A percentile compares a stretch with the other conserved stretches of the same genome.
Conservation (phyloP, 1,140 invertebrate species). For the Eueides isabella region DNA sequence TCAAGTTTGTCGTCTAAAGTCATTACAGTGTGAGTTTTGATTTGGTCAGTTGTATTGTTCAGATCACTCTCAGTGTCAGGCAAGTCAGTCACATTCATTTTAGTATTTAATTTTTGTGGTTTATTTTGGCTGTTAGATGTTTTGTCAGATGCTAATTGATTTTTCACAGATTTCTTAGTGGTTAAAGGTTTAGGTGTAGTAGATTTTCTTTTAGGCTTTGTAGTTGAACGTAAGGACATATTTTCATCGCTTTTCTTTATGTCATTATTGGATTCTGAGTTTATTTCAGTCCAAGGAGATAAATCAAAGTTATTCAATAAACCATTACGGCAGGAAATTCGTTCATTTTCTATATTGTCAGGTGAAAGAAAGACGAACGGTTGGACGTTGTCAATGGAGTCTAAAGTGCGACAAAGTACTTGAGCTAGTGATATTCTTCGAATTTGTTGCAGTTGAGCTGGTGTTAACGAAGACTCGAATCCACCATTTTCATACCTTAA, state of each 20-base stretch:
- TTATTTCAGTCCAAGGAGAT: conserved; percentile 83
- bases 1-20: conserved; percentile 81
- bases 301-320: conserved; percentile 88
- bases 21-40: conserved; percentile 31
- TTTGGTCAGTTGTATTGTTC: conserved; percentile 24
- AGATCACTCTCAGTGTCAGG: conserved; percentile 29
- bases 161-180: conserved; percentile 49
- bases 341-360: conserved; percentile 84
- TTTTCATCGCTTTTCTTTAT: conserved; percentile 64
- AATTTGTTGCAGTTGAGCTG: conserved; percentile 93
- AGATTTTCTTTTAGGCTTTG: conserved; percentile 54
- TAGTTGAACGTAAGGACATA: conserved; percentile 36
- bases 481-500: conserved; percentile 89
- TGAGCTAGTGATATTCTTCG: conserved; percentile 90
- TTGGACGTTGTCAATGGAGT: conserved; percentile 87
- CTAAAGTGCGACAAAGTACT: conserved; percentile 92
- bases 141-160: conserved; percentile 2
- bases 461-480: conserved; percentile 88
- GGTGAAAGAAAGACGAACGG: conserved; percentile 89
- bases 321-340: conserved; percentile 86
- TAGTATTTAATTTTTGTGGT: conserved; percentile 46
- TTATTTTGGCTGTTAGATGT: conserved; percentile 37
- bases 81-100: conserved; percentile 50
- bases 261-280: conserved; percentile 65
- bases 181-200: conserved; percentile 49